phyloP scores from a whole-genome alignment of 2,888 invertebrate genomes.

The Nemapogon koenigi region DNA sequence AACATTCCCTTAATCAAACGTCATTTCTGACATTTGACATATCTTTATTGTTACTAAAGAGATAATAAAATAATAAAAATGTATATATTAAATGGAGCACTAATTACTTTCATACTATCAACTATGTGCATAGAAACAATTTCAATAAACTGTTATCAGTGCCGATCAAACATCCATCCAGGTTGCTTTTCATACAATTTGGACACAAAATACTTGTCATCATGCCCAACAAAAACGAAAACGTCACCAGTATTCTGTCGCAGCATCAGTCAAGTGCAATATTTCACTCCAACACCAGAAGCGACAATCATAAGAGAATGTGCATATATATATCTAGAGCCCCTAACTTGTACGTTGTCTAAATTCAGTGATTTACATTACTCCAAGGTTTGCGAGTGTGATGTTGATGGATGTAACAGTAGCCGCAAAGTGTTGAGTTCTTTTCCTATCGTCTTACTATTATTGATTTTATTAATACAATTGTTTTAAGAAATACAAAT shows the following conservation, averaged over 20 bases:
- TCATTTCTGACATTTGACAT: too few relatives aligned
- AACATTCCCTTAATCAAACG: too few relatives aligned
- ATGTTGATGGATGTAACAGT: constrained; percentile 37
- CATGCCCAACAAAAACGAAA: constrained; percentile 21
- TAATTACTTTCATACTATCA: constrained; percentile 20
- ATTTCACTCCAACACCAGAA: constrained; percentile 34
- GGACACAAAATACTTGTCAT: constrained; percentile 26
- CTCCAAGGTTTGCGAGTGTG: constrained; percentile 42
- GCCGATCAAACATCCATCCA: constrained; percentile 25
- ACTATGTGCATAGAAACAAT: constrained; percentile 20
- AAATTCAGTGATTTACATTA: constrained; percentile 39
- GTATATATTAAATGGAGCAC: too few relatives aligned
- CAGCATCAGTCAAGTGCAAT: constrained; percentile 35
- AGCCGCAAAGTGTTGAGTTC: too few relatives aligned
- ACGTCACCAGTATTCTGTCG: constrained; percentile 24
- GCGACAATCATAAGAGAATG: constrained; percentile 39
- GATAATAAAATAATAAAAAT: too few relatives aligned
- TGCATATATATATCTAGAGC: constrained; percentile 33
- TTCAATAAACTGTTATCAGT: constrained; percentile 45
- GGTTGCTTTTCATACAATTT: constrained; percentile 36
- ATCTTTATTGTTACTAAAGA: too few relatives aligned
- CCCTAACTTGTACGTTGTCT: constrained; percentile 30
- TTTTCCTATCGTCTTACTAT: too few relatives aligned
- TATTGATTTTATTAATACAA: too few relatives aligned
- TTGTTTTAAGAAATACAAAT: too few relatives aligned